Base-by-base conservation (phyloP, 2,797 vertebrate genomes). In the Cuculus canorus region DNA sequence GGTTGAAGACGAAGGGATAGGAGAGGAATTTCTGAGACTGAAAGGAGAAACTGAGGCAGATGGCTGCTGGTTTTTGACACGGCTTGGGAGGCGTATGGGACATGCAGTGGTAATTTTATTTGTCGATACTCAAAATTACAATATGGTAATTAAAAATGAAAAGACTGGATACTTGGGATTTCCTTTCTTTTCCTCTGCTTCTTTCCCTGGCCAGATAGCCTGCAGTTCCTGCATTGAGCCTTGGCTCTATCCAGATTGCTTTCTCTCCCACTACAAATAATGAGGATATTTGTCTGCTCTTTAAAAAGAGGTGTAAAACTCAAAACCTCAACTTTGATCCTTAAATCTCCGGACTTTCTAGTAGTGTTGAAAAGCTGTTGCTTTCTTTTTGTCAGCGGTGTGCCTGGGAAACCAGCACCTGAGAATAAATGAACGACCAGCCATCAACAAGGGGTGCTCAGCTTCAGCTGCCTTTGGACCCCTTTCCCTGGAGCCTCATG, bases 401-500 rank as follows among this genome's bases (percentile, higher is more conserved):
- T 5, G 11, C 13, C 17, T 18, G 37, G 14, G 43, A 43, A 32
- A 75, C 23, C 13, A 61, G 23, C 16, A 75, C 21, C 48, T 80
- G 37, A 21, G n/a, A 43, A 35, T 32, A 53, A 71, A 32, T 14
- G 37, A 33, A 48, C 3, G 4, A 27, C 28, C 35, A 28, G 41
- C 41, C 16, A 5, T 11, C 27, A 41, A 22, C 47, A 53, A n/a
- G 37, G 23, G 19, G 23, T 68, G 47, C 65, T 70, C 54, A 52
- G 39, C 32, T 56, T 66, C 50, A 69, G 11, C 23, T 56, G 28
- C 15, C 15, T 60, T 64, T 45, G 47, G 53, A 48, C 30, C 33
- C 7, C 19, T 12, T 66, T 50, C 24, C 59, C 45, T 5, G 1
- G 11, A 1, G 4, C 32, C 45, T 45, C 3, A 0, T 43, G 28